Conservation (phyloP, 2,113 vertebrate genomes). For the Strix aluco region DNA sequence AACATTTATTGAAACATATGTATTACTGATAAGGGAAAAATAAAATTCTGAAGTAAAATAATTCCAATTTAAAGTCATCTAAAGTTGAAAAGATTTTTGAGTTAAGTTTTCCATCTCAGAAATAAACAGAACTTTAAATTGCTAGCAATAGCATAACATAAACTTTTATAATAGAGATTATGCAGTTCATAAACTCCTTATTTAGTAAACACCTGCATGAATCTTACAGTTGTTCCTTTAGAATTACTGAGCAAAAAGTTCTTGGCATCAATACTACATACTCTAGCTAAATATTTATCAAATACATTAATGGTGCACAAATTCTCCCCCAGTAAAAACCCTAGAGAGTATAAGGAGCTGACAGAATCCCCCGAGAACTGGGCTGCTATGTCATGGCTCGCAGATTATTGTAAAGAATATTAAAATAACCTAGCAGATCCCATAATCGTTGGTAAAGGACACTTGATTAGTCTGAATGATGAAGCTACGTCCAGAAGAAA, state of each 20-base stretch:
- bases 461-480: neutral
- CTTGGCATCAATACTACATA: neutral
- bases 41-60: neutral
- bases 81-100: neutral
- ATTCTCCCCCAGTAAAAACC: neutral
- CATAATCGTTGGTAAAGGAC: neutral
- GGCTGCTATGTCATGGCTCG: neutral
- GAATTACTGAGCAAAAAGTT: neutral
- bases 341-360: neutral
- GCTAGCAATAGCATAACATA: neutral
- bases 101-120: neutral
- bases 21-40: neutral
- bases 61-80: neutral
- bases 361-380: neutral
- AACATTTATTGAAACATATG: neutral
- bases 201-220: neutral
- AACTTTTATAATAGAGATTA: neutral
- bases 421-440: neutral
- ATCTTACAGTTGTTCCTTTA: neutral
- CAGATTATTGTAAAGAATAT: neutral
- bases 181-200: neutral
- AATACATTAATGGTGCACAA: neutral
- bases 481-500: neutral
- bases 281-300: neutral
- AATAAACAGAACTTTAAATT: neutral